Evolutionary conservation across 1,140 invertebrate species (phyloP), one percentile per base, ranked within the genome.

Genomic region (Dendroctonus valens): DNA sequence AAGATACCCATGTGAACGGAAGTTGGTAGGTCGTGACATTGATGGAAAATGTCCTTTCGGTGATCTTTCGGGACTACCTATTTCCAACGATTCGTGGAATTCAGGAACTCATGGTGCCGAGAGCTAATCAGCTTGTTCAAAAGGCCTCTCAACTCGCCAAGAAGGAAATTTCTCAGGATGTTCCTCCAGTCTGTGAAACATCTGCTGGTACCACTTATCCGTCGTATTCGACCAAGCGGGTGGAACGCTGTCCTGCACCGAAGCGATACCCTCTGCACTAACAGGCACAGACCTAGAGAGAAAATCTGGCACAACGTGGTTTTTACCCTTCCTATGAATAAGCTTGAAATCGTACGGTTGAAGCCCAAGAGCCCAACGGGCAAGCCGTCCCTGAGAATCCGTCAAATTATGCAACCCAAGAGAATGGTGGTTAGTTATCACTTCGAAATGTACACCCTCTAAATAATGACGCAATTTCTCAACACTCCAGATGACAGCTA

Each of bases 341-440:
- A 83, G 71, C 9, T 76, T 61, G 58, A 79, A 79, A 46, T 78
- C 69, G 70, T 77, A 82, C 7, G 70, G 71, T 69, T 80, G 77
- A 0, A 84, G 58, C 39, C 69, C 38, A 7, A 82, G 11, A 14
- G 69, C 53, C 81, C 81, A 84, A 41, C 81, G 65, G 0, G 78
- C 78, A 6, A 84, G 62, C 49, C 81, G 48, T 54, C 76, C 77
- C 0, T 64, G 72, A 3, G 77, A 73, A 54, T 82, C 78, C 66
- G 77, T 81, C 0, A 81, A 69, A 3, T 73, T 73, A 8, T 75
- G 69, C 3, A 85, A 71, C 79, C 79, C 64, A 4, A 84, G 68
- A 7, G 77, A 74, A 48, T 74, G 71, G 59, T 83, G 81, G 65
- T 85, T 81, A 0, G 82, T 84, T 11, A 79, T 69, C 0, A 83